Conservation (phyloP, 2,888 invertebrate genomes). For the Phrixothrix hirtus region DNA sequence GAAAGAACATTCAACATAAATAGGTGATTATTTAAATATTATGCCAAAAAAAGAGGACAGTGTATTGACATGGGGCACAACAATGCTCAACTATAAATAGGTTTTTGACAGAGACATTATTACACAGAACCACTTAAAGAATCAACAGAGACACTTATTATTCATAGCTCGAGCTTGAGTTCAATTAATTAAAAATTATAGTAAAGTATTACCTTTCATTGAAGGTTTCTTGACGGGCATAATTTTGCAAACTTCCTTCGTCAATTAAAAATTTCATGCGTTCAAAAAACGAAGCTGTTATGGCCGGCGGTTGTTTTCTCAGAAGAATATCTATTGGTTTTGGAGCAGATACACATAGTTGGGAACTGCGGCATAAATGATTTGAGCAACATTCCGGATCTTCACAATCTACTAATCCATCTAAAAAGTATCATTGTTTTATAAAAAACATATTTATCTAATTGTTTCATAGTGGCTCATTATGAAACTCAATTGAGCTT, state of each 20-base stretch:
- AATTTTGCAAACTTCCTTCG: constrained; percentile 96
- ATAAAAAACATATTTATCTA: too few relatives aligned
- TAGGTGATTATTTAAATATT: constrained; percentile 18
- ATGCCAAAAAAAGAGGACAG: constrained; percentile 53
- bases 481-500: too few relatives aligned
- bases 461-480: too few relatives aligned
- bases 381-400: constrained; percentile 97
- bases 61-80: constrained; percentile 80
- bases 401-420: constrained; percentile 95
- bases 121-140: constrained; percentile 39
- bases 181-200: constrained; percentile 6
- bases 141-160: constrained; percentile 18
- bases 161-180: constrained; percentile 6
- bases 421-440: constrained; percentile 59
- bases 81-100: constrained; percentile 65
- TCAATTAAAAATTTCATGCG: constrained; percentile 98
- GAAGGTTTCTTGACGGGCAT: constrained; percentile 93
- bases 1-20: constrained; percentile 28
- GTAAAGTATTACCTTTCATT: constrained; percentile 83
- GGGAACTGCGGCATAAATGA: constrained; percentile 79
- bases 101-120: constrained; percentile 43
- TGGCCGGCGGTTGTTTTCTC: constrained; percentile 93
- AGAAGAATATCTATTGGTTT: constrained; percentile 95
- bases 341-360: constrained; percentile 91
- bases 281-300: constrained; percentile 97